Conservation (phyloP, 2,797 vertebrate genomes). For the Tiaroga cobitis region DNA sequence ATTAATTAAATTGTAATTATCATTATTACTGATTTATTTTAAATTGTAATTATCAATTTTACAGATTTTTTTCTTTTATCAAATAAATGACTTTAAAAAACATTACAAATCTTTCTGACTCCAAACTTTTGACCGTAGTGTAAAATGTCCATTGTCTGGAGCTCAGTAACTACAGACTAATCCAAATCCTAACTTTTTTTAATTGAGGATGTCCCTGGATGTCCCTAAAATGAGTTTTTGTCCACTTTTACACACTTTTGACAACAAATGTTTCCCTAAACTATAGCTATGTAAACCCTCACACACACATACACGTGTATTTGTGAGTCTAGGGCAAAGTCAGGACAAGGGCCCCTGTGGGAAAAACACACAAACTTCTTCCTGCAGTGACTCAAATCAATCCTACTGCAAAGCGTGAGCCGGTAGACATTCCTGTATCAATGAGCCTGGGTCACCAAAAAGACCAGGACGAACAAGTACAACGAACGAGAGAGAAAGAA, state of each 20-base stretch:
- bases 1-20: neutral
- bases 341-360: conserved; percentile 72
- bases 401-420: conserved; percentile 83
- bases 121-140: neutral
- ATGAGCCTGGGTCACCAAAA: conserved; percentile 74
- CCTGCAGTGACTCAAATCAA: conserved; percentile 84
- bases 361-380: conserved; percentile 90
- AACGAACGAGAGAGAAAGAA: conserved; percentile 56
- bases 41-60: no score
- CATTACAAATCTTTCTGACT: neutral
- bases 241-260: conserved; percentile 6
- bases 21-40: neutral
- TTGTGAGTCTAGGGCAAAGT: conserved; percentile 50
- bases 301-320: conserved; percentile 35
- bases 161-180: neutral
- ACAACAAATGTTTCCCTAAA: neutral
- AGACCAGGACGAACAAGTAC: conserved; percentile 68
- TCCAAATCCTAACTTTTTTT: neutral
- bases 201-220: neutral
- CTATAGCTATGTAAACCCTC: neutral
- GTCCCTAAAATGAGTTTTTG: neutral
- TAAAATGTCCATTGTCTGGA: neutral
- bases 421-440: conserved; percentile 81
- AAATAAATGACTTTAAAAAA: neutral
- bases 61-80: neutral